phyloP scores from a whole-genome alignment of 2,888 invertebrate species.

The Polymixis lichenea region DNA sequence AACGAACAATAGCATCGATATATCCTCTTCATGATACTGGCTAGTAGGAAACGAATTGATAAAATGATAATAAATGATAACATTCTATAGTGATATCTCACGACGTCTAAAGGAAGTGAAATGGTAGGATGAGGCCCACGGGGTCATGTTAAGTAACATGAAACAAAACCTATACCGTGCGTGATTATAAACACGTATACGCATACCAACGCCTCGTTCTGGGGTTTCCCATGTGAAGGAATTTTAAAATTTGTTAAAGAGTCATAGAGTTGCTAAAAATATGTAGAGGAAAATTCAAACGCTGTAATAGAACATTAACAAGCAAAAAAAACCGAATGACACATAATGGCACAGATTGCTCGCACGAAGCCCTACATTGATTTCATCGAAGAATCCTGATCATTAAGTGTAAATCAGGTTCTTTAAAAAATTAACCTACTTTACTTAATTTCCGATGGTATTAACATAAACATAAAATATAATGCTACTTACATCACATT shows the following conservation, averaged over 20 bases:
- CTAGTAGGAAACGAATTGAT: neutral
- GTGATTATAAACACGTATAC: slow-evolving; percentile 18
- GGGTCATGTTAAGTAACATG: slow-evolving; percentile 11
- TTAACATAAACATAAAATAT: slow-evolving; percentile 2
- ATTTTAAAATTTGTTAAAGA: neutral
- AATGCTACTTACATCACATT: slow-evolving; percentile 78
- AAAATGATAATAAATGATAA: slow-evolving; percentile 3
- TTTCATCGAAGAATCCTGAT: neutral
- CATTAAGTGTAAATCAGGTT: neutral
- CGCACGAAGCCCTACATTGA: neutral
- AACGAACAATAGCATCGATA: slow-evolving; percentile 8
- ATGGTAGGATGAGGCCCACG: neutral
- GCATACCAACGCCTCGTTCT: neutral
- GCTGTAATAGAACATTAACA: neutral
- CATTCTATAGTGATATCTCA: slow-evolving; percentile 1
- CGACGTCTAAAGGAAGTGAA: neutral
- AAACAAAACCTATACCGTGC: slow-evolving; percentile 15
- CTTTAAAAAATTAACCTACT: no score
- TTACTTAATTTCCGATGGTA: no score
- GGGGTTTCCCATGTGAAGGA: slow-evolving; percentile 19
- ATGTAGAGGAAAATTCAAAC: slow-evolving; percentile 8
- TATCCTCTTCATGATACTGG: slow-evolving; percentile 6
- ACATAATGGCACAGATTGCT: neutral
- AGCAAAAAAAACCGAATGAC: neutral
- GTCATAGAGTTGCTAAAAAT: slow-evolving; percentile 14